These are phyloP conservation scores for Sinocyclocheilus grahami DNA, from an alignment of 2,113 vertebrate genomes.

Conservation along the genomic window DNA sequence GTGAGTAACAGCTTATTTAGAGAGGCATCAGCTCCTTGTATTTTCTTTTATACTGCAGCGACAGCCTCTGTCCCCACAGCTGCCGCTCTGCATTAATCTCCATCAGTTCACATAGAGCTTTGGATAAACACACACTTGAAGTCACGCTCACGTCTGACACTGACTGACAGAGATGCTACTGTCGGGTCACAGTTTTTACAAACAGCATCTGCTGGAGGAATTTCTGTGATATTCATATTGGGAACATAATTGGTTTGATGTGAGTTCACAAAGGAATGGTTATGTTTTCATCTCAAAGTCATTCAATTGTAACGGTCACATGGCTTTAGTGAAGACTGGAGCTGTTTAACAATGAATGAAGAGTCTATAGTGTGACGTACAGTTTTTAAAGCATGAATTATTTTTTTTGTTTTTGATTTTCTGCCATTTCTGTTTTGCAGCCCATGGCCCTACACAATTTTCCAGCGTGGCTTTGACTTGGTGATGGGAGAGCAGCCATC, in stretches of 20 bases:
- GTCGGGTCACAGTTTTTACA: slow-evolving; percentile 64
- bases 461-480: slow-evolving; percentile 97
- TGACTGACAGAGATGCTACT: slow-evolving; percentile 54
- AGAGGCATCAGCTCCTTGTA: slow-evolving; percentile 65
- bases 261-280: background rate
- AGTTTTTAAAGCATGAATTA: slow-evolving; percentile 47
- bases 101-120: slow-evolving; percentile 62
- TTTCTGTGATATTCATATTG: slow-evolving; percentile 42
- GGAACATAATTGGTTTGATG: background rate
- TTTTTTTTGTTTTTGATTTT: slow-evolving; percentile 42
- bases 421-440: slow-evolving; percentile 69
- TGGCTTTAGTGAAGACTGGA: background rate
- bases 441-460: slow-evolving; percentile 98
- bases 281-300: slow-evolving; percentile 5
- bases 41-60: slow-evolving; percentile 60
- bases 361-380: background rate
- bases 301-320: background rate
- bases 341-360: slow-evolving; percentile 10
- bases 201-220: slow-evolving; percentile 38
- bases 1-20: slow-evolving; percentile 66
- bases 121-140: slow-evolving; percentile 13
- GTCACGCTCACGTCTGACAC: slow-evolving; percentile 45
- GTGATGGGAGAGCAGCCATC: slow-evolving; percentile 98
- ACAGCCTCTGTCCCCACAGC: slow-evolving; percentile 60
- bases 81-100: slow-evolving; percentile 71